phyloP scores from a whole-genome alignment of 2,797 vertebrate species.

The Catharus ustulatus region DNA sequence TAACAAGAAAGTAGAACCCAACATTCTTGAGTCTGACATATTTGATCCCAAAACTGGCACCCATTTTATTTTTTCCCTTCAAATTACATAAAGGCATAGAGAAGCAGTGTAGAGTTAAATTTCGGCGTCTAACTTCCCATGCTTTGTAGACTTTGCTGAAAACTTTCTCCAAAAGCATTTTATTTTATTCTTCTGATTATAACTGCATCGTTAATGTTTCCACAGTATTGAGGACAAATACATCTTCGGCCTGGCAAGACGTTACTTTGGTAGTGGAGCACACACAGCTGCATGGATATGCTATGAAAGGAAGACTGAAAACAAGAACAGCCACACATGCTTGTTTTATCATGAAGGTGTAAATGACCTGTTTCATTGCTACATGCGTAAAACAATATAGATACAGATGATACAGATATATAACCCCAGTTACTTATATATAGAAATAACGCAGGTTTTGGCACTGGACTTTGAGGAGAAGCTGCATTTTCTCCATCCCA shows the following conservation, averaged over 20 bases:
- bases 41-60: background rate
- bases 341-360: background rate
- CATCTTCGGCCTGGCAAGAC: background rate
- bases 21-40: background rate
- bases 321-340: fast-evolving
- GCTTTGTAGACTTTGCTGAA: background rate
- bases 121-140: background rate
- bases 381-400: fast-evolving
- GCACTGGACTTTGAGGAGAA: background rate
- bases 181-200: background rate
- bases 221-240: background rate
- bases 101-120: fast-evolving
- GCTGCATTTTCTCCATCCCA: fast-evolving
- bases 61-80: background rate
- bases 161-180: background rate
- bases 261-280: fast-evolving
- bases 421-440: background rate
- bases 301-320: background rate
- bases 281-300: fast-evolving
- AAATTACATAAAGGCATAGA: background rate
- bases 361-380: fast-evolving
- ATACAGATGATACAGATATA: no score
- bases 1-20: background rate
- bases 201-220: background rate
- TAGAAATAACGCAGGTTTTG: background rate